Conservation (phyloP, 1,140 invertebrate genomes). For the Tetramorium parvispinum region DNA sequence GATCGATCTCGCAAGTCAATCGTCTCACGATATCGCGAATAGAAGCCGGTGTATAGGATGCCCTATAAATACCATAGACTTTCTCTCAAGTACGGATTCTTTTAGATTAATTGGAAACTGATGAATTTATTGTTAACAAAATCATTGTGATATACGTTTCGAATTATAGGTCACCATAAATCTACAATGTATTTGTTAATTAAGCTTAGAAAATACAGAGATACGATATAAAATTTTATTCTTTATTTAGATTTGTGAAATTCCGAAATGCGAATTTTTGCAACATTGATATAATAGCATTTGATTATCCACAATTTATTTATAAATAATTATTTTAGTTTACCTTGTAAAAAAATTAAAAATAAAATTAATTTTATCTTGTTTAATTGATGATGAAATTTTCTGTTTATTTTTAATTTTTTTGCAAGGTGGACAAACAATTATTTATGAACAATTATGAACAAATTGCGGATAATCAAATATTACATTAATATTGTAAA, state of each 20-base stretch:
- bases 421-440: too few relatives aligned
- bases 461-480: too few relatives aligned
- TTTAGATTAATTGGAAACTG: neutral
- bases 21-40: neutral
- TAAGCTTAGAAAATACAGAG: neutral
- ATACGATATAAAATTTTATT: neutral
- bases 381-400: too few relatives aligned
- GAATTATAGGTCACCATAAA: neutral
- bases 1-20: constrained; percentile 49
- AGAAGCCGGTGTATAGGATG: neutral
- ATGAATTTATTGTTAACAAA: neutral
- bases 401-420: too few relatives aligned
- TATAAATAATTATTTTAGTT: too few relatives aligned
- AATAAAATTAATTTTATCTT: too few relatives aligned
- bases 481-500: too few relatives aligned
- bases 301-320: too few relatives aligned
- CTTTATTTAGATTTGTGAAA: neutral
- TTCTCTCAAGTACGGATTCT: neutral
- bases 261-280: neutral
- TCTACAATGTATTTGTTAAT: neutral
- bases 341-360: too few relatives aligned
- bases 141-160: neutral
- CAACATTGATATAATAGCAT: too few relatives aligned
- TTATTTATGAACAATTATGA: too few relatives aligned
- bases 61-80: neutral